Evolutionary conservation across 2,113 vertebrate genomes (phyloP).

Genomic region (Toxotes chatareus): DNA sequence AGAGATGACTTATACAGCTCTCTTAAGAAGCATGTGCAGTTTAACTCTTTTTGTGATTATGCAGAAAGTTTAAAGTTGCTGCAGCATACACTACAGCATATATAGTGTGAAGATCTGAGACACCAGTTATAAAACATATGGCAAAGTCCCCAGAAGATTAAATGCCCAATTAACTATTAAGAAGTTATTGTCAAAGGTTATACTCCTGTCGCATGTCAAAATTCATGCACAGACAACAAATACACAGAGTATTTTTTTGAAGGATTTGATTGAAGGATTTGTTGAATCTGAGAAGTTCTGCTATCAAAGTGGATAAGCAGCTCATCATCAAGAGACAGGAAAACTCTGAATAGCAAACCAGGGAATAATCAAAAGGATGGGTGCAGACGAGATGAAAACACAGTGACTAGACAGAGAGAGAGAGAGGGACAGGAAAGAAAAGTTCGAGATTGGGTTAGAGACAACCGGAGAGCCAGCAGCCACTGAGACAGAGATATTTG

Average conservation of each 20-base stretch:
- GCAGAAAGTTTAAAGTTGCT: no score
- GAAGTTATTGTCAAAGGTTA: no score
- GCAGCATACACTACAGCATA: neutral
- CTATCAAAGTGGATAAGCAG: conserved; percentile 7
- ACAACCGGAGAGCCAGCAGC: conserved; percentile 54
- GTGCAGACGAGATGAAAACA: conserved; percentile 2
- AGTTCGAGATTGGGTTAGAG: conserved; percentile 43
- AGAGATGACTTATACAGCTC: no score
- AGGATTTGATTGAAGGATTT: neutral
- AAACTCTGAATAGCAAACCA: conserved; percentile 8
- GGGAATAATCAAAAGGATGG: conserved; percentile 27
- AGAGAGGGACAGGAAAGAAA: conserved; percentile 24
- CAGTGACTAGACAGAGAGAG: conserved; percentile 31
- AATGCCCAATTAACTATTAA: neutral
- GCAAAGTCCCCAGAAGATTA: neutral
- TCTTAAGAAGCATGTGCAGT: no score
- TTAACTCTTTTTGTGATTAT: no score
- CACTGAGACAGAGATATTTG: conserved; percentile 59
- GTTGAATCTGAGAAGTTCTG: neutral
- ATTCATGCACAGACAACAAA: neutral
- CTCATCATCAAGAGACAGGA: conserved; percentile 8
- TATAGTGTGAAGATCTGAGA: neutral
- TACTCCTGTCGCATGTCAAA: neutral
- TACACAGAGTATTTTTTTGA: no score
- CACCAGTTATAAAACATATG: neutral